Percentiles rank a stretch among this genome's conserved stretches.
Evolutionary conservation across 1,140 invertebrate genomes (phyloP).

Genomic region (Phocides pigmalion): DNA sequence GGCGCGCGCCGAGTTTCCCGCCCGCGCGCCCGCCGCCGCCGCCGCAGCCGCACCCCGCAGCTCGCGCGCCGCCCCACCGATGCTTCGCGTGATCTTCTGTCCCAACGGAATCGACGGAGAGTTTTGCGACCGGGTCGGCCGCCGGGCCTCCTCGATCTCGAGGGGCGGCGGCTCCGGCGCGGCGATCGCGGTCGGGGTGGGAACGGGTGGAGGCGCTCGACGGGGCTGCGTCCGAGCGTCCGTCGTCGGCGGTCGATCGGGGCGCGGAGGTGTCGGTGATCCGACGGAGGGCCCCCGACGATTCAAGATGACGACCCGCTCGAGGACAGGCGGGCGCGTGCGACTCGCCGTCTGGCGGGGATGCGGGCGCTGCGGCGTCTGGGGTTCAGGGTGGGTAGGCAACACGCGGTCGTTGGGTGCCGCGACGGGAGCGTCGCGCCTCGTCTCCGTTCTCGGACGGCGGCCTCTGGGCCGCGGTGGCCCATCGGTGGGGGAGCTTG

Average conservation of each 20-base stretch:
- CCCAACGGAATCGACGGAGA: not conserved
- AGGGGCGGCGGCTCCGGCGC: slow-evolving; percentile 27
- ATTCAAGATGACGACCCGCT: slow-evolving; percentile 59
- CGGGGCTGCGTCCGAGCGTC: slow-evolving; percentile 21
- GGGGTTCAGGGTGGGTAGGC: slow-evolving; percentile 69
- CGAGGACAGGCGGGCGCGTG: slow-evolving; percentile 38
- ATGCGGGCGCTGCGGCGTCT: slow-evolving; percentile 54
- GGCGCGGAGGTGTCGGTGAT: slow-evolving; percentile 26
- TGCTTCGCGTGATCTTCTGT: not conserved
- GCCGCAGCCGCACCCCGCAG: slow-evolving; percentile 45
- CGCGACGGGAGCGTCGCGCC: slow-evolving; percentile 35
- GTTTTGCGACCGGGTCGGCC: slow-evolving; percentile 14
- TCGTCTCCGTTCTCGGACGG: slow-evolving; percentile 41
- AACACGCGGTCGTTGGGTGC: slow-evolving; percentile 65
- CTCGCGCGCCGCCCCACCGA: slow-evolving; percentile 38
- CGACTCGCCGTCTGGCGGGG: slow-evolving; percentile 56
- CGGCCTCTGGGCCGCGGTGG: slow-evolving; percentile 58
- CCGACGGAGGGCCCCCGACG: slow-evolving; percentile 45
- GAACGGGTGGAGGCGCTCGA: slow-evolving; percentile 31
- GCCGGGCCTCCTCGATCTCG: slow-evolving; percentile 3
- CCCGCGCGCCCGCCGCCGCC: slow-evolving; percentile 40
- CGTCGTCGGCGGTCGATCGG: slow-evolving; percentile 7
- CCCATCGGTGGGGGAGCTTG: slow-evolving; percentile 76
- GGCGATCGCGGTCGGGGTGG: slow-evolving; percentile 5
- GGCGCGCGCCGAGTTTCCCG: slow-evolving; percentile 70